Base-by-base conservation (phyloP, 2,888 invertebrate genomes). In the Teleogryllus oceanicus region DNA sequence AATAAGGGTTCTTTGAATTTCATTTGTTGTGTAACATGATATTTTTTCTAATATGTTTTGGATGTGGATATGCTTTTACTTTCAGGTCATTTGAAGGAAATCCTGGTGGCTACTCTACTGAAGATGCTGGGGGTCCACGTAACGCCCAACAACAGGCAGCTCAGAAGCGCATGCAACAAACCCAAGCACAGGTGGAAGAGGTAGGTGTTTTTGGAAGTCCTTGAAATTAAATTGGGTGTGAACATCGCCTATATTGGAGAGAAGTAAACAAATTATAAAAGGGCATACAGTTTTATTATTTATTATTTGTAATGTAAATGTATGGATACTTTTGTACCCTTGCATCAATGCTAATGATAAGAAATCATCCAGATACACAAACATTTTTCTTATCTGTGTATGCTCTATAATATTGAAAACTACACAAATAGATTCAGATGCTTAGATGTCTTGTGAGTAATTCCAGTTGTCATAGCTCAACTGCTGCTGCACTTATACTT, bases 121-220 rank as follows among this genome's bases (percentile, higher is more conserved):
- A 49, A 16, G 75, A 80, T 74, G 78, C 84, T 62, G 62, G 62
- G 13, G 62, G 62, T 13, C 62, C 62, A 18, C 13, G 84, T 79
- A 86, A 84, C 74, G 85, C 86, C 75, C 86, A 86, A 82, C 86
- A 86, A 82, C 83, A 85, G 77, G 85, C 87, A 49, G 87, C 88
- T 79, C 87, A 90, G 84, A 90, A 90, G 84, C 88, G 91, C 82
- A 86, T 92, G 83, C 91, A 92, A 84, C 91, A 92, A 85, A 91
- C 92, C 74, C 92, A 92, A 85, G 92, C 92, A 83, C 91, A 92
- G 86, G 92, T 92, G 80, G 92, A 92, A 84, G 93, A 94, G 87
- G 88, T 87, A 82, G 82, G 83, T 81, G 24, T 76, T 2, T 37
- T 37, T 5, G 37, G 37, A 37, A 37, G 24, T 37, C 37, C 37